These are phyloP conservation scores for Sphinx pinastri DNA, from an alignment of 2,888 invertebrate species.

Conservation along the genomic window DNA sequence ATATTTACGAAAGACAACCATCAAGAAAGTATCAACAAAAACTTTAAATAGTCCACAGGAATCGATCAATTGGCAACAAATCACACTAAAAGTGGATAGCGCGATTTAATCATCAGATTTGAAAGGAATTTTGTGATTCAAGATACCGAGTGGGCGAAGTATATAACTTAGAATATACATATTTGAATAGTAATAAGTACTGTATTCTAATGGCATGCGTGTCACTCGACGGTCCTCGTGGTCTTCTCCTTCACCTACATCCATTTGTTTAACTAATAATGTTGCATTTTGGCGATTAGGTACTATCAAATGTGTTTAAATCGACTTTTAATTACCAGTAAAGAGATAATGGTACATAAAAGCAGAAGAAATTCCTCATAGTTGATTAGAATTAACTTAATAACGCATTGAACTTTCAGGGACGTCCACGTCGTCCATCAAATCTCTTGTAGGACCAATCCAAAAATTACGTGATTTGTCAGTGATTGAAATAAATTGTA, in stretches of 20 bases:
- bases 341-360: neutral
- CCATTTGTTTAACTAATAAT: conserved; percentile 2
- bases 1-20: neutral
- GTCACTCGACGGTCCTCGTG: neutral
- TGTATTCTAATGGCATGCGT: conserved; percentile 21
- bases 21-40: no score
- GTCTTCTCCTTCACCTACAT: conserved; percentile 22
- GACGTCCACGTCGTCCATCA: no score
- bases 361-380: no score
- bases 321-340: neutral
- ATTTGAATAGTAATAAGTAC: conserved; percentile 1
- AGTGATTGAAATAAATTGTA: no score
- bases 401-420: no score
- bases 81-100: neutral
- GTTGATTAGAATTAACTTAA: no score
- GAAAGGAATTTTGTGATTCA: neutral
- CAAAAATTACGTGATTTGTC: no score
- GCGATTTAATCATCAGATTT: neutral
- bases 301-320: neutral
- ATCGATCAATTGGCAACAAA: neutral
- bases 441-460: no score
- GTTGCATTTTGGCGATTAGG: neutral
- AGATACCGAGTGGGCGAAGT: neutral
- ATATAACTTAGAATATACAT: neutral
- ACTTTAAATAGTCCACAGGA: neutral